Base-by-base conservation (phyloP, 2,888 invertebrate genomes). In the Drosophila birchii region DNA sequence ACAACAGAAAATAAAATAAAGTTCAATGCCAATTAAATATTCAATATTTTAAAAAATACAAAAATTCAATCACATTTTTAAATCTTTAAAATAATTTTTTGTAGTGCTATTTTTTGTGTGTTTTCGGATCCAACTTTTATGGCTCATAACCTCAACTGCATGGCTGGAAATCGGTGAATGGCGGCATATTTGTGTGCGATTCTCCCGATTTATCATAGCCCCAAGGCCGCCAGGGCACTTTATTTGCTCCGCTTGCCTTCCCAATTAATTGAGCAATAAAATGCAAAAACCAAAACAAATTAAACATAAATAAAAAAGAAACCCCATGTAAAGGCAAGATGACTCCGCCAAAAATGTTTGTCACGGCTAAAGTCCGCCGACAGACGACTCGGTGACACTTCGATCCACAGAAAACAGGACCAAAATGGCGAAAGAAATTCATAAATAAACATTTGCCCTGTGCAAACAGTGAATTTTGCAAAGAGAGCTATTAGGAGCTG, bases 181-280 rank as follows among this genome's bases (percentile, higher is more conserved):
- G 70, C 78, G 73, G 55, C 51, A 41, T 66, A 73, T 77, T 82
- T 78, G 73, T 58, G 64, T 79, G 54, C 62, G 64, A 58, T 56
- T 57, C 32, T 54, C 55, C 43, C 44, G 64, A 70, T 63, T 66
- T 51, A 64, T 69, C 70, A 43, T 43, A 32, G 32, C 57, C 70
- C 57, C 70, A 66, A 43, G 64, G 64, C 18, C 67, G 38, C 53
- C 36, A 9, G 26, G 32, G 45, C 29, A 66, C 64, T 64, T 63
- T 66, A 64, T 66, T 66, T 43, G 62, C 69, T 20, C 47, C 45
- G 66, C 59, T 54, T 26, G 51, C 29, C 59, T 41, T 54, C 34
- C 68, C 80, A 79, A 81, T 83, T 85, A 81, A 75, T 85, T 81
- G 71, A 45, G 61, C 75, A 29, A 26, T 47, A 70, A 73, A 79